Conservation (phyloP, 2,888 invertebrate species). For the Marasmarcha lunaedactyla region DNA sequence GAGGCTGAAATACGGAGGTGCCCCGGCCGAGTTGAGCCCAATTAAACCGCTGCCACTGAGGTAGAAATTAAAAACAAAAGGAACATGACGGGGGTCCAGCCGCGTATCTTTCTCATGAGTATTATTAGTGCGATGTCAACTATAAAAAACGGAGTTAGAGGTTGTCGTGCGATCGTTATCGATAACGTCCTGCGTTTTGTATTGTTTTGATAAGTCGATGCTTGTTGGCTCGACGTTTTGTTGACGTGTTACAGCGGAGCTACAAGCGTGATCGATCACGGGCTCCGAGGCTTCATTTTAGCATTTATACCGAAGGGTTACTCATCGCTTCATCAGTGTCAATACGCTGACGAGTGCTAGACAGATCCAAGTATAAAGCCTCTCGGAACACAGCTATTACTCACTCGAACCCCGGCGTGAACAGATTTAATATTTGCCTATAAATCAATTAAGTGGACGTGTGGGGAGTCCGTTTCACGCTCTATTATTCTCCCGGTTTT, state of each 20-base stretch:
- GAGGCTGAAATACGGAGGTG: conserved; percentile 64
- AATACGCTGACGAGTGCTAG: conserved; percentile 24
- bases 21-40: conserved; percentile 66
- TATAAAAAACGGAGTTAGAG: conserved; percentile 63
- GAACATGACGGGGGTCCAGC: conserved; percentile 58
- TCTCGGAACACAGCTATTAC: conserved; percentile 29
- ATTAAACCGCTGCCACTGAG: conserved; percentile 71
- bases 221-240: conserved; percentile 41
- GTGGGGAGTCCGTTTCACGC: conserved; percentile 43
- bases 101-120: conserved; percentile 69
- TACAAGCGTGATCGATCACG: conserved; percentile 51
- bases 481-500: conserved; percentile 43
- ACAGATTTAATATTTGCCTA: conserved; percentile 66
- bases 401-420: conserved; percentile 48
- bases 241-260: conserved; percentile 52
- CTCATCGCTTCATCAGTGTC: conserved; percentile 32
- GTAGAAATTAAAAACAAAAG: conserved; percentile 71
- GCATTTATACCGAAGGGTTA: too few species aligned
- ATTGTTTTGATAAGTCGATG: conserved; percentile 67
- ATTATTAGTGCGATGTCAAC: conserved; percentile 70
- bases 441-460: conserved; percentile 56
- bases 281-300: conserved; percentile 15
- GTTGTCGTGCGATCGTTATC: conserved; percentile 61
- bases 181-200: conserved; percentile 64
- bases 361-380: too few species aligned